These are phyloP conservation scores for Sylvia atricapilla DNA, from an alignment of 2,113 vertebrate genomes.

Conservation along the genomic window DNA sequence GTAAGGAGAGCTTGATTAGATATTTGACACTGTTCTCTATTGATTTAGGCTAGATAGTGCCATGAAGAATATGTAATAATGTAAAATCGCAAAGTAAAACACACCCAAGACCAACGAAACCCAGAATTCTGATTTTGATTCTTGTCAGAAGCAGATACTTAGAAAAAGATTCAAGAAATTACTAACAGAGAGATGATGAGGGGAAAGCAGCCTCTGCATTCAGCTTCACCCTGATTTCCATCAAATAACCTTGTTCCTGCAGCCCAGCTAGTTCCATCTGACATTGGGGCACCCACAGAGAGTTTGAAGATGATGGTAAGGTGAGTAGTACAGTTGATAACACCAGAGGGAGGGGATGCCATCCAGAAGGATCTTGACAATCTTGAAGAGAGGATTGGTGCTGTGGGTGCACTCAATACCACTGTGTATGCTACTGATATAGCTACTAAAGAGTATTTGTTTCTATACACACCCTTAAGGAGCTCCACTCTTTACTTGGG, in stretches of 20 bases:
- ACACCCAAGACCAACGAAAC: neutral
- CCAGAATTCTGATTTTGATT: neutral
- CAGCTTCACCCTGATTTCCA: neutral
- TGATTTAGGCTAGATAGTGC: neutral
- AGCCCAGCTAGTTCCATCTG: neutral
- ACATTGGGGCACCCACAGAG: fast-evolving
- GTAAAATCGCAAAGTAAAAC: neutral
- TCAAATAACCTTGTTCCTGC: neutral
- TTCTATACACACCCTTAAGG: neutral
- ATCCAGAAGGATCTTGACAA: neutral
- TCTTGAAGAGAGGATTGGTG: fast-evolving
- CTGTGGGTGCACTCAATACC: neutral
- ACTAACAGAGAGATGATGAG: neutral
- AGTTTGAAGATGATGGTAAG: neutral
- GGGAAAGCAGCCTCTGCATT: neutral
- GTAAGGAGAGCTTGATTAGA: neutral
- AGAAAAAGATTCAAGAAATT: neutral
- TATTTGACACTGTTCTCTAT: neutral
- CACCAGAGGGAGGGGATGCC: neutral
- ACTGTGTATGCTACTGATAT: neutral
- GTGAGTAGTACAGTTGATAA: neutral
- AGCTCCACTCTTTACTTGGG: neutral
- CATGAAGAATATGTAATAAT: neutral
- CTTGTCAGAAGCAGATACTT: neutral
- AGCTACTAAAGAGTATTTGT: neutral